These are phyloP conservation scores for Ferrisia virgata DNA, from an alignment of 2,888 invertebrate species.

Conservation along the genomic window DNA sequence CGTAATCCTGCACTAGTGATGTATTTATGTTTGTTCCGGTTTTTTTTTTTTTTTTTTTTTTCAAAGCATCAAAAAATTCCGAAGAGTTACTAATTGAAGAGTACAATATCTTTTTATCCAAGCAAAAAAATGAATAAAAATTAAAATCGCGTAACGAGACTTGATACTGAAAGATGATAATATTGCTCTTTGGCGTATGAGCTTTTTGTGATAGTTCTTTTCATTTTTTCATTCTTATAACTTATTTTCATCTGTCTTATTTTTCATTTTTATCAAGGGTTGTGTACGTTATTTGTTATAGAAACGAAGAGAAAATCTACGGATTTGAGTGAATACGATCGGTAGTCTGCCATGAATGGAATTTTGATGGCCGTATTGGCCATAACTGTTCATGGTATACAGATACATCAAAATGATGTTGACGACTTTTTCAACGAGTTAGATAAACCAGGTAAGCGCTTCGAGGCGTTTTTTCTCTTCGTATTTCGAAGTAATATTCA, in stretches of 20 bases:
- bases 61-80: no score
- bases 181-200: not conserved
- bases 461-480: not conserved
- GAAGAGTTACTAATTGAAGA: no score
- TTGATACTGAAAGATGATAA: not conserved
- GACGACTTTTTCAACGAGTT: constrained; percentile 34
- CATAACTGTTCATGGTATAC: not conserved
- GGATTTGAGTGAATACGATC: not conserved
- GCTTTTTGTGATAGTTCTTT: not conserved
- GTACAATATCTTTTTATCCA: no score
- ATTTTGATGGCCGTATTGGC: not conserved
- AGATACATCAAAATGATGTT: not conserved
- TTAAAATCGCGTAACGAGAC: not conserved
- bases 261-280: not conserved
- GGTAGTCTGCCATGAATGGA: not conserved
- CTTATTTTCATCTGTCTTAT: not conserved
- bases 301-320: not conserved
- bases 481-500: no score
- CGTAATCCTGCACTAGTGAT: no score
- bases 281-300: not conserved
- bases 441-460: constrained; percentile 24
- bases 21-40: no score
- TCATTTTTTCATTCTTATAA: no score
- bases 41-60: no score
- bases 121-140: no score